Percentiles rank a stretch among this genome's conserved stretches.
Evolutionary conservation across 1,140 invertebrate species (phyloP).

Genomic region (Lepidostoma basale): DNA sequence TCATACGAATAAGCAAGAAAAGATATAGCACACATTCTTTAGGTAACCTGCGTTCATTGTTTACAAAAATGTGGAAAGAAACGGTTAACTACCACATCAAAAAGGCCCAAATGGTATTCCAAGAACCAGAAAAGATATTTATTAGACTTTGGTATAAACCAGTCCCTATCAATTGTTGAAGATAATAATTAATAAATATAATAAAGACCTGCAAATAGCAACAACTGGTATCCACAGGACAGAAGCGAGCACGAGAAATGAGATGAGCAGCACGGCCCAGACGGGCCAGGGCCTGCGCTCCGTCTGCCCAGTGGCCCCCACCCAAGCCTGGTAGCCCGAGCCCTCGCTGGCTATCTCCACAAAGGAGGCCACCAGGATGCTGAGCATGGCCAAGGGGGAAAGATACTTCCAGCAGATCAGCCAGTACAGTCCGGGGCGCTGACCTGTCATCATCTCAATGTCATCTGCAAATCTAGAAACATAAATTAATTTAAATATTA

Average conservation of each 20-base stretch:
- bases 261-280: constrained; percentile 82
- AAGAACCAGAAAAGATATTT: too few relatives aligned
- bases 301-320: constrained; percentile 72
- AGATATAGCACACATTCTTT: neutral
- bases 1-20: too few relatives aligned
- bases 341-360: constrained; percentile 81
- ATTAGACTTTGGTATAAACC: too few relatives aligned
- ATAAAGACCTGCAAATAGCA: constrained; percentile 75
- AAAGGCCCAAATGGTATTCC: too few relatives aligned
- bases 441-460: constrained; percentile 93
- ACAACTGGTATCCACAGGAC: constrained; percentile 88
- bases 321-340: constrained; percentile 87
- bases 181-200: neutral
- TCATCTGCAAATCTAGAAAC: constrained; percentile 83
- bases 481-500: neutral
- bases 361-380: constrained; percentile 84
- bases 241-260: constrained; percentile 76
- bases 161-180: neutral
- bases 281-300: constrained; percentile 83
- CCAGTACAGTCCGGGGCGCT: constrained; percentile 86
- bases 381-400: constrained; percentile 88
- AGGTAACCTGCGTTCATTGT: neutral
- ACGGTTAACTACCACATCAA: too few relatives aligned
- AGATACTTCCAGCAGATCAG: constrained; percentile 93
- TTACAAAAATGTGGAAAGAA: too few relatives aligned